These are phyloP conservation scores for Centruroides vittatus DNA, from an alignment of 1,140 invertebrate genomes.

Conservation along the genomic window DNA sequence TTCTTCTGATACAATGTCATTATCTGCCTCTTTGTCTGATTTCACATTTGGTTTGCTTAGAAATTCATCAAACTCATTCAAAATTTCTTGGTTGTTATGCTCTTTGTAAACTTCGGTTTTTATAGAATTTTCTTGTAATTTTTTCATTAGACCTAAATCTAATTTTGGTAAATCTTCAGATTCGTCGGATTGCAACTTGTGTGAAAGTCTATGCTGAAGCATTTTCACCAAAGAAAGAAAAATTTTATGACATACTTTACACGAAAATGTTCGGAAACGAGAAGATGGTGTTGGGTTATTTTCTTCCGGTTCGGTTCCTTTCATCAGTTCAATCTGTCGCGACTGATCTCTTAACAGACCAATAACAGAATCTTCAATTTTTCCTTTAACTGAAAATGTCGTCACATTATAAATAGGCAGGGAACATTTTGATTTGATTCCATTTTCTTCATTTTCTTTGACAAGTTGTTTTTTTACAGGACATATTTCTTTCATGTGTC, in stretches of 20 bases:
- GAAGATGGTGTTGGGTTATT: background rate
- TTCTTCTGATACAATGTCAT: no score
- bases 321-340: background rate
- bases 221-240: background rate
- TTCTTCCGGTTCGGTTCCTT: background rate
- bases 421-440: background rate
- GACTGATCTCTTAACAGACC: background rate
- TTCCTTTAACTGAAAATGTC: background rate
- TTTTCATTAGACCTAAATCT: no score
- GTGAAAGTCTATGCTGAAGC: background rate
- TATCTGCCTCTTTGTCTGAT: no score
- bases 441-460: background rate
- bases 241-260: background rate
- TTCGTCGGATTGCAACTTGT: background rate
- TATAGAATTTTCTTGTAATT: no score
- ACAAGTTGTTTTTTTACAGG: background rate
- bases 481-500: background rate
- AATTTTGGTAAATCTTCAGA: no score
- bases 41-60: no score
- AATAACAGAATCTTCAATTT: background rate
- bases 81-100: no score
- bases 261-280: background rate
- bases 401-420: background rate
- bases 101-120: no score
- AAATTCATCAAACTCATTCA: no score